A percentile compares a stretch with the other conserved stretches of the same genome.
Evolutionary conservation across 1,140 invertebrate species (phyloP).

Genomic region (Manduca sexta): DNA sequence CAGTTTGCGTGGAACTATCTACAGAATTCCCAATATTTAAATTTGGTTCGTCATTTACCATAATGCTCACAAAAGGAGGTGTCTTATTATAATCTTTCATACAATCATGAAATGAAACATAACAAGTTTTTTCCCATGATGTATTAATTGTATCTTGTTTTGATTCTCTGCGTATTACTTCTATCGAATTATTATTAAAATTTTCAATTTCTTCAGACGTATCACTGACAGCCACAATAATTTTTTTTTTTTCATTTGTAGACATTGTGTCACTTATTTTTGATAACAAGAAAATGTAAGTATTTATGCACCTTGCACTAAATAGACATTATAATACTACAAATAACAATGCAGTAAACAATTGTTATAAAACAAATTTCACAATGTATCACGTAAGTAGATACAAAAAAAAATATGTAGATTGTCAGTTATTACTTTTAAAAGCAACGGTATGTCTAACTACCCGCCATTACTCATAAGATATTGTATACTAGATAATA

Average conservation of each 20-base stretch:
- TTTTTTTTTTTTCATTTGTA: constrained; percentile 28
- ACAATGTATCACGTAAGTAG: too few relatives aligned
- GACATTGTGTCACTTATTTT: constrained; percentile 16
- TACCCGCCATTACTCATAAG: too few relatives aligned
- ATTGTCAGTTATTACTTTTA: too few relatives aligned
- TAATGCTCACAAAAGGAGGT: constrained; percentile 42
- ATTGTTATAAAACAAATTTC: too few relatives aligned
- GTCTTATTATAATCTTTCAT: constrained; percentile 31
- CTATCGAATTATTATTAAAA: constrained; percentile 39
- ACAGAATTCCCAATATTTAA: constrained; percentile 19
- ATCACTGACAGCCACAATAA: constrained; percentile 19
- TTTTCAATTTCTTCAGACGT: constrained; percentile 23
- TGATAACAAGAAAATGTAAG: background rate
- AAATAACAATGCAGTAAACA: too few relatives aligned
- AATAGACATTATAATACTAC: too few relatives aligned
- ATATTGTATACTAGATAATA: too few relatives aligned
- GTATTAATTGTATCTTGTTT: constrained; percentile 35
- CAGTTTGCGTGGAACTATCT: constrained; percentile 47
- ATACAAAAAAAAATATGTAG: too few relatives aligned
- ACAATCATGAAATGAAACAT: constrained; percentile 30
- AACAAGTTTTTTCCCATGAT: constrained; percentile 48
- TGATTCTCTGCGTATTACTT: constrained; percentile 49
- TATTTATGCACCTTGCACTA: too few relatives aligned
- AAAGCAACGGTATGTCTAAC: too few relatives aligned
- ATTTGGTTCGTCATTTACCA: constrained; percentile 37